A percentile compares a stretch with the other conserved stretches of the same genome.
Conservation (phyloP, 2,888 invertebrate species). For the Spodoptera exigua region DNA sequence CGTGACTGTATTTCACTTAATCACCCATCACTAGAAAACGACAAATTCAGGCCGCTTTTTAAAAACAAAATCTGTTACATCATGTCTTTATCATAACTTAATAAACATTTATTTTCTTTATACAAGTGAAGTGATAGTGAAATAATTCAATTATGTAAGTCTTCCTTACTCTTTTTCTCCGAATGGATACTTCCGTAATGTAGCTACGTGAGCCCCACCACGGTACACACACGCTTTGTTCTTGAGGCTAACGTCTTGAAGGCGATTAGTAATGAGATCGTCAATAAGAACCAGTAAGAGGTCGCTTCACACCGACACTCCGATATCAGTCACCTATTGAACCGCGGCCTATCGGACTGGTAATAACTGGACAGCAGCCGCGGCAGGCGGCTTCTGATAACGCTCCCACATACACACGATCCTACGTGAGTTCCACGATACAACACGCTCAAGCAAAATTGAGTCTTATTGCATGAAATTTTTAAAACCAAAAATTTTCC, state of each 20-base stretch:
- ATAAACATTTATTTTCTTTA: too few relatives aligned
- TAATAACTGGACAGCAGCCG: slow-evolving; percentile 88
- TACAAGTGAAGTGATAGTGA: background rate
- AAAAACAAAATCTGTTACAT: slow-evolving; percentile 7
- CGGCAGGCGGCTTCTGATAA: slow-evolving; percentile 86
- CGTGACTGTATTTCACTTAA: slow-evolving; percentile 13
- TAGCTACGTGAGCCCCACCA: slow-evolving; percentile 37
- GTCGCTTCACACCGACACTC: slow-evolving; percentile 81
- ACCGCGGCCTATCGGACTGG: slow-evolving; percentile 89
- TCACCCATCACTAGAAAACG: slow-evolving; percentile 5
- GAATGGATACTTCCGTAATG: slow-evolving; percentile 18
- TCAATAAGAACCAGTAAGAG: slow-evolving; percentile 83
- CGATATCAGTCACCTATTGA: slow-evolving; percentile 90
- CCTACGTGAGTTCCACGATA: slow-evolving; percentile 56
- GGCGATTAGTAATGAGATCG: slow-evolving; percentile 62
- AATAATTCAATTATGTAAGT: slow-evolving; percentile 8
- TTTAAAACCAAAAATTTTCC: background rate
- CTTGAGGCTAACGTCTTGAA: slow-evolving; percentile 52
- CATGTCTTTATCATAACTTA: background rate
- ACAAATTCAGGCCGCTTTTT: slow-evolving; percentile 9
- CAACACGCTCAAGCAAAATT: slow-evolving; percentile 46
- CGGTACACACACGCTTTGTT: slow-evolving; percentile 48
- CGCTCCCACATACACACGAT: slow-evolving; percentile 66
- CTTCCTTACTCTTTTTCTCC: slow-evolving; percentile 7
- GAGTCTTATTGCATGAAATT: slow-evolving; percentile 32